Conservation (phyloP, 23 tunicate genomes). For the Styela plicata region DNA sequence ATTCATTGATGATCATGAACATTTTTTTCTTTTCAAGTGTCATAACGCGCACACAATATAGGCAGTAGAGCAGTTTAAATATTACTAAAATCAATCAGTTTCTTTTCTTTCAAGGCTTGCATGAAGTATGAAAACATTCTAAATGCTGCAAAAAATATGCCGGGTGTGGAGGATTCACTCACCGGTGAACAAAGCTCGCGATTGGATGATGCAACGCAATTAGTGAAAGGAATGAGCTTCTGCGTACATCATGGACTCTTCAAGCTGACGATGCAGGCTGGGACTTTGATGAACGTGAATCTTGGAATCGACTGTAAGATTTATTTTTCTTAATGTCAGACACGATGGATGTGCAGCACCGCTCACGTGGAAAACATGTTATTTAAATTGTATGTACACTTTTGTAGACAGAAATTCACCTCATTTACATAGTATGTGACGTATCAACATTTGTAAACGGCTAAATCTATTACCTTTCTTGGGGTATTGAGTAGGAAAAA, state of each 20-base stretch:
- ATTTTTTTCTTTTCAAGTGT: too few relatives aligned
- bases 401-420: too few relatives aligned
- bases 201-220: not conserved
- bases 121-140: not conserved
- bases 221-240: not conserved
- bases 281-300: not conserved
- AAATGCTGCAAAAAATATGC: not conserved
- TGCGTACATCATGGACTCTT: slow-evolving; percentile 11
- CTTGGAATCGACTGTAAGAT: not conserved
- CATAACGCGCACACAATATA: too few relatives aligned
- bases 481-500: too few relatives aligned
- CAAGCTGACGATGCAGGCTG: not conserved
- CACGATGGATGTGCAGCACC: not conserved
- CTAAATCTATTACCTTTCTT: too few relatives aligned
- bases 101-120: not conserved
- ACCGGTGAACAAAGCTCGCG: not conserved
- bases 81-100: not conserved
- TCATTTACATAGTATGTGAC: too few relatives aligned
- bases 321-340: too few relatives aligned
- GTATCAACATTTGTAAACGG: too few relatives aligned
- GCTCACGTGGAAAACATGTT: too few relatives aligned
- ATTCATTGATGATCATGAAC: too few relatives aligned
- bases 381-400: too few relatives aligned
- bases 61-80: not conserved
- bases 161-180: not conserved